phyloP scores from a whole-genome alignment of 1,140 invertebrate species.

The Macrosteles quadrilineatus region DNA sequence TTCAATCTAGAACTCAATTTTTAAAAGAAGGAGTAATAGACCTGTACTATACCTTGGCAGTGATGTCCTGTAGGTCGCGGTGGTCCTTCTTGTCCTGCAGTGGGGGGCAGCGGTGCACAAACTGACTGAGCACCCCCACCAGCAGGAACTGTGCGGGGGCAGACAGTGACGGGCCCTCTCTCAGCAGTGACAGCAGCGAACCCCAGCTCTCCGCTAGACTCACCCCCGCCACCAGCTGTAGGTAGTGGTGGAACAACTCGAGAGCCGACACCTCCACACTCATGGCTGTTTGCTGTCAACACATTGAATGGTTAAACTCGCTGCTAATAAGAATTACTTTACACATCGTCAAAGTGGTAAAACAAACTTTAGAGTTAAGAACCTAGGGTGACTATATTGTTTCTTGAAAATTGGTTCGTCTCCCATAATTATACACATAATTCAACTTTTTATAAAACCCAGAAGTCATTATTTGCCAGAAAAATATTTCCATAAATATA shows the following conservation, averaged over 20 bases:
- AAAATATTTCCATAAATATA: no score
- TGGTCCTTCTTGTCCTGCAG: constrained; percentile 82
- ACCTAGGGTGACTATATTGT: no score
- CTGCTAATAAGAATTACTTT: no score
- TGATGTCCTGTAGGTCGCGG: constrained; percentile 78
- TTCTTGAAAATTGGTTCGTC: no score
- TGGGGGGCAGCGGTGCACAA: constrained; percentile 78
- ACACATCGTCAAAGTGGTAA: no score
- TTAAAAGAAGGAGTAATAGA: no score
- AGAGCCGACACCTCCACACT: constrained; percentile 62
- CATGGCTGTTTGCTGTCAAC: constrained; percentile 46
- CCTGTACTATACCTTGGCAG: constrained; percentile 61
- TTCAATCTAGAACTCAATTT: no score
- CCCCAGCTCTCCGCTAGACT: constrained; percentile 80
- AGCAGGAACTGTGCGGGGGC: constrained; percentile 82
- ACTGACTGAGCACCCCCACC: constrained; percentile 80
- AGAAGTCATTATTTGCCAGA: no score
- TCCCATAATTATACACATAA: no score
- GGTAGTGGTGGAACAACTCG: constrained; percentile 71
- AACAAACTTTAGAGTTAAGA: no score
- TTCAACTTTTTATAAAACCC: no score
- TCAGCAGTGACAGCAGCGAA: constrained; percentile 74
- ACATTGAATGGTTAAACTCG: no score
- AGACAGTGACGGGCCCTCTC: constrained; percentile 66
- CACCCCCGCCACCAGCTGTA: constrained; percentile 65